Percentiles rank a stretch among this genome's conserved stretches.
Evolutionary conservation across 2,888 invertebrate genomes (phyloP).

Genomic region (Barypeithes pellucidus): DNA sequence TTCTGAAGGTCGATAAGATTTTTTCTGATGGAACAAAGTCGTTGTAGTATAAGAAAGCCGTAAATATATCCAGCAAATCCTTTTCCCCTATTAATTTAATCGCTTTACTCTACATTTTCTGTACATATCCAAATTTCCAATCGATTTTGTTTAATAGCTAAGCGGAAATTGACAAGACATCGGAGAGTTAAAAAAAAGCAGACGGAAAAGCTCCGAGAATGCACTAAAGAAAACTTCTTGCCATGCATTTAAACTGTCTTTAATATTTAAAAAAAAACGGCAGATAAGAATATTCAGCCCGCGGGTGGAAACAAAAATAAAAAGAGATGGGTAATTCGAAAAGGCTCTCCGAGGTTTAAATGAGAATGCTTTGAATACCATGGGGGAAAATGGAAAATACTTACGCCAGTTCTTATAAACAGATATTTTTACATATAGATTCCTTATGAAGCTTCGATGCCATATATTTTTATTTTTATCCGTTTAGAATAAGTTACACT

Average conservation of each 20-base stretch:
- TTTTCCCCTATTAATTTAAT: no score
- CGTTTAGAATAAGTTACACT: no score
- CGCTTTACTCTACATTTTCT: no score
- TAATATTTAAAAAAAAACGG: constrained; percentile 29
- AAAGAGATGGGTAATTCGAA: constrained; percentile 2
- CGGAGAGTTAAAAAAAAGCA: not conserved
- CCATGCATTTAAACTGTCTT: constrained; percentile 45
- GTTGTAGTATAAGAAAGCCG: no score
- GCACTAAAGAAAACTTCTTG: constrained; percentile 30
- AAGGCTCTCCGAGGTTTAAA: constrained; percentile 10
- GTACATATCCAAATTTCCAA: no score
- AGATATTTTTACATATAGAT: constrained; percentile 15
- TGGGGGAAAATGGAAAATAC: constrained; percentile 12
- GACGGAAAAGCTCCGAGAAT: constrained; percentile 12
- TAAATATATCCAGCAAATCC: no score
- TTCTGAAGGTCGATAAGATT: no score
- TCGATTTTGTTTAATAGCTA: not conserved
- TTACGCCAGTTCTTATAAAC: not conserved
- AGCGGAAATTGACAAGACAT: constrained; percentile 19
- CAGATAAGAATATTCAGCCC: constrained; percentile 19
- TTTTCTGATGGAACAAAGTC: no score
- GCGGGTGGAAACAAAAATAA: constrained; percentile 4
- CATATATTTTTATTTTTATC: not conserved
- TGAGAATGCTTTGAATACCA: constrained; percentile 13
- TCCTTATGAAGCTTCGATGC: not conserved